Base-by-base conservation (phyloP, 2,113 vertebrate species). In the Progne subis region DNA sequence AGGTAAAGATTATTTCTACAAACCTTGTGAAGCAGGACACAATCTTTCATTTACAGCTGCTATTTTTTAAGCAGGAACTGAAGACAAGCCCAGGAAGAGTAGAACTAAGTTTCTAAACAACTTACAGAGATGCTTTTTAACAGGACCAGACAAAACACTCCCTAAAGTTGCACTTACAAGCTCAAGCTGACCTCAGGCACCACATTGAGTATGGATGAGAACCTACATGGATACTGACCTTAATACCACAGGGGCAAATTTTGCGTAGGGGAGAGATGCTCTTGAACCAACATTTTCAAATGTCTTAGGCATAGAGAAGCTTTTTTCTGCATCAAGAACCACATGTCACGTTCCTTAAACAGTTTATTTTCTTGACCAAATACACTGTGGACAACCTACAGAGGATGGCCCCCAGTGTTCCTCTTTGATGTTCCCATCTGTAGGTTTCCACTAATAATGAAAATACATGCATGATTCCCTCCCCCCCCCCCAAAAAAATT, bases 311-410 rank as follows among this genome's bases (percentile, higher is more conserved):
- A 95, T 0, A 88, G 19, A n/a, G 82, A 80, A 90, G 79, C 68
- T 92, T 96, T 96, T 71, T 96, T 96, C 94, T 94, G 90, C 94
- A 94, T 88, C 93, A 84, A 67, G 93, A 88, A 88, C 79, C 6
- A 1, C 68, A 86, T 0, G 60, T 92, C 94, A 88, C 56, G 47
- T 93, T 81, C 64, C 88, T 90, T 88, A 86, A 86, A 60, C 29
- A 41, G 56, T 6, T 95, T 79, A n/a, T 76, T 87, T 91, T 83
- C 83, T 88, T 83, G 47, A 78, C 60, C 92, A 90, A 92, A 81
- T 55, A 82, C 2, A 1, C 23, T 46, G 47, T 60, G 68, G 76
- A 93, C 90, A 94, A 86, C 21, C 72, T 41, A 83, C 1, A 0
- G 47, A 86, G 13, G 79, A 95, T 71, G 64, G 57, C 47, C 56